Evolutionary conservation across 2,797 vertebrate genomes (phyloP).

Genomic region (Monodelphis domestica): DNA sequence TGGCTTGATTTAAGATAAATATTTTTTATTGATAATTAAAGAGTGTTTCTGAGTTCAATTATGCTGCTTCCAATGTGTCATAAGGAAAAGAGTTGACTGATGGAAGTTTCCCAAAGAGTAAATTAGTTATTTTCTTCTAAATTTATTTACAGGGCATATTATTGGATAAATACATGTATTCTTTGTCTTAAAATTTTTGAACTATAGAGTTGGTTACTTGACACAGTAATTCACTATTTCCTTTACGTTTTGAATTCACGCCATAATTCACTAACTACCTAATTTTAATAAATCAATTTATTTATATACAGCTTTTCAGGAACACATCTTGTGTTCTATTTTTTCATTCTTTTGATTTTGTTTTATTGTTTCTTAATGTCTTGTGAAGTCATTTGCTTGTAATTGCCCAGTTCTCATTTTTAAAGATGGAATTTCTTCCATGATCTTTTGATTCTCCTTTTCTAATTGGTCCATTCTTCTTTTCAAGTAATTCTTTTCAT

Average conservation of each 20-base stretch:
- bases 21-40: background rate
- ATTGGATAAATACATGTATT: background rate
- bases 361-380: too few species aligned
- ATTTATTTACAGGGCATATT: background rate
- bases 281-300: background rate
- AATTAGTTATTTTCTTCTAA: background rate
- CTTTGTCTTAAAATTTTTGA: background rate
- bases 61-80: background rate
- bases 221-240: background rate
- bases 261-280: background rate
- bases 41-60: background rate
- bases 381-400: too few species aligned
- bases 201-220: background rate
- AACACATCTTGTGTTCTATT: too few species aligned
- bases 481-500: too few species aligned
- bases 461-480: too few species aligned
- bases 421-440: too few species aligned
- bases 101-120: background rate
- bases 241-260: background rate
- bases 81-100: background rate
- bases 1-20: background rate
- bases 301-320: background rate
- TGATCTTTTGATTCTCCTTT: too few species aligned
- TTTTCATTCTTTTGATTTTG: too few species aligned
- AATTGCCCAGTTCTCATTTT: too few species aligned